Conservation (phyloP, 2,113 vertebrate species). For the Sinocyclocheilus grahami region DNA sequence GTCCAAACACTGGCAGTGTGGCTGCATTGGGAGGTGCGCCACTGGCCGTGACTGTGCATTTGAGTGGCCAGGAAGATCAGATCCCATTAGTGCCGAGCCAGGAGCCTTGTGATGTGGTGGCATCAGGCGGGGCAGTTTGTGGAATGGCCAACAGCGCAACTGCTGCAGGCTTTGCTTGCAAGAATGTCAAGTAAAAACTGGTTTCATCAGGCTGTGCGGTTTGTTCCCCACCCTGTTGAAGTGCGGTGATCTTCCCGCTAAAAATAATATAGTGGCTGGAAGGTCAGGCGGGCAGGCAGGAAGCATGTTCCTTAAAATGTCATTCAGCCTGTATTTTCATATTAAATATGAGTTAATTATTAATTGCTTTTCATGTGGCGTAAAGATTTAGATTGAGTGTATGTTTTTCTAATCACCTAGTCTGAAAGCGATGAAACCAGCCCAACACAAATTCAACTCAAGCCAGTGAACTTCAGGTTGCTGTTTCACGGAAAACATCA, state of each 20-base stretch:
- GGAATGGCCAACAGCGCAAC: slow-evolving; percentile 28
- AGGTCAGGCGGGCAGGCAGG: slow-evolving; percentile 8
- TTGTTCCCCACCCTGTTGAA: slow-evolving; percentile 41
- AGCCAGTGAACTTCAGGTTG: not conserved
- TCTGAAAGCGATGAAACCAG: not conserved
- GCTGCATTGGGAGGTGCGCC: not conserved
- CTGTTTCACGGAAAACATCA: slow-evolving; percentile 16
- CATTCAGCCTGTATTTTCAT: slow-evolving; percentile 29
- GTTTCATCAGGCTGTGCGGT: slow-evolving; percentile 32
- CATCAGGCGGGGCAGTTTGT: slow-evolving; percentile 44
- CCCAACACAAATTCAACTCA: slow-evolving; percentile 11
- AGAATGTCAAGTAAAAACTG: slow-evolving; percentile 3
- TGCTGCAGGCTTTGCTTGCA: slow-evolving; percentile 6
- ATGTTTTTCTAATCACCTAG: slow-evolving; percentile 5
- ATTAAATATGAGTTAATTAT: slow-evolving; percentile 18
- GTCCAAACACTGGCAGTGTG: not conserved
- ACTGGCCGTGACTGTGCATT: slow-evolving; percentile 17
- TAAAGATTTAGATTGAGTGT: slow-evolving; percentile 5
- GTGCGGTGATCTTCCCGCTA: slow-evolving; percentile 35
- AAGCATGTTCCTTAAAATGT: slow-evolving; percentile 14
- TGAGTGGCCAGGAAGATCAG: not conserved
- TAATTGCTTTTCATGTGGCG: slow-evolving; percentile 38
- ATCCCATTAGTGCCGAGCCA: not conserved
- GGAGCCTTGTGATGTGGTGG: not conserved
- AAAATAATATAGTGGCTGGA: slow-evolving; percentile 39